Evolutionary conservation across 2,797 vertebrate genomes (phyloP).

Genomic region (Esox lucius): DNA sequence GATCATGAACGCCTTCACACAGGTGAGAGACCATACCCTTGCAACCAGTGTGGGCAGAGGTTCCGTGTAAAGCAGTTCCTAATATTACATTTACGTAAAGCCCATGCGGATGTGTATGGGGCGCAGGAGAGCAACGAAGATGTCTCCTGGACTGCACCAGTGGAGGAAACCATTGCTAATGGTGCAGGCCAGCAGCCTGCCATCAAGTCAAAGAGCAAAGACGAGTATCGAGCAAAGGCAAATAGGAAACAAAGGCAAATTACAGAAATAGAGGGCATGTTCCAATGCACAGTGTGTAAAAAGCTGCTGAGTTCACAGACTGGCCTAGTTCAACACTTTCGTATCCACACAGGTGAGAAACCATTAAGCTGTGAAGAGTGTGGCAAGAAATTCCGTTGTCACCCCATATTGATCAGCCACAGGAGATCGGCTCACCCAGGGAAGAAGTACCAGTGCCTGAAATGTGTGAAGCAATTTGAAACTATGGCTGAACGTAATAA

Average conservation of each 20-base stretch:
- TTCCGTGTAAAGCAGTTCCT: not conserved
- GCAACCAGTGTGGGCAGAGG: not conserved
- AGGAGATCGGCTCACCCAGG: not conserved
- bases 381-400: conserved; percentile 18
- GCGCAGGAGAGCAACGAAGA: not conserved
- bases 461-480: conserved; percentile 18
- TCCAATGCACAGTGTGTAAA: conserved; percentile 36
- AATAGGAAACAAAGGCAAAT: not conserved
- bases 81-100: not conserved
- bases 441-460: conserved; percentile 9
- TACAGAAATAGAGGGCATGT: not conserved
- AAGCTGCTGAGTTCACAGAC: not conserved
- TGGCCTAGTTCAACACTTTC: conserved; percentile 33
- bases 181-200: not conserved
- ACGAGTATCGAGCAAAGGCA: fast-evolving
- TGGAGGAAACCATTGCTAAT: not conserved
- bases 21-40: conserved; percentile 1
- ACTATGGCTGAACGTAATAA: not conserved
- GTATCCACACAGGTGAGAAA: conserved; percentile 49
- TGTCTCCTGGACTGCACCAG: conserved; percentile 28
- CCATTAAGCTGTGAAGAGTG: conserved; percentile 34
- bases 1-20: not conserved
- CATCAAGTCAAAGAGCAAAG: fast-evolving
- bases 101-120: not conserved
- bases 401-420: not conserved